Conservation (phyloP, 2,888 invertebrate species). For the Falcaria lacertinaria region DNA sequence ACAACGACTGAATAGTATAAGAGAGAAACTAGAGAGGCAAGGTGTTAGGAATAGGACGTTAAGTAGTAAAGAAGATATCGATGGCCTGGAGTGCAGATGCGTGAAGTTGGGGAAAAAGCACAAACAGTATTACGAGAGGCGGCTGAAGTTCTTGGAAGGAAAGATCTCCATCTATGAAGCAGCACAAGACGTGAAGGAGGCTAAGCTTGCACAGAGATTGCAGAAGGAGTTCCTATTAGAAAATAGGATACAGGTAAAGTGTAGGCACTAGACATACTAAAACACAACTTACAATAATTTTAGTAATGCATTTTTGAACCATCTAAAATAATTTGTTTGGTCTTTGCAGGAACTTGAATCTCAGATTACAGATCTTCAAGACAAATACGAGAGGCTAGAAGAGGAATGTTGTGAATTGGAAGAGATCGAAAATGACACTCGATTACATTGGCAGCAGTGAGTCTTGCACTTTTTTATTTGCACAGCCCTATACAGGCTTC, state of each 20-base stretch:
- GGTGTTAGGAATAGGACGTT: slow-evolving; percentile 73
- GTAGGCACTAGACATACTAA: no score
- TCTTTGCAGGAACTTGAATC: slow-evolving; percentile 67
- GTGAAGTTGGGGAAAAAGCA: slow-evolving; percentile 78
- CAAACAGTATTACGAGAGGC: slow-evolving; percentile 83
- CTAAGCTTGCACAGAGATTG: slow-evolving; percentile 80
- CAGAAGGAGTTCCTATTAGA: slow-evolving; percentile 80
- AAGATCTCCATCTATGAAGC: slow-evolving; percentile 84
- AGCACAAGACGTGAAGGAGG: slow-evolving; percentile 81
- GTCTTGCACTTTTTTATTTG: slow-evolving; percentile 21
- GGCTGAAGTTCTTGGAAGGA: slow-evolving; percentile 81
- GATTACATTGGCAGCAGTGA: slow-evolving; percentile 80
- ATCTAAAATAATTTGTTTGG: neutral
- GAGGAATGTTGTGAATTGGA: slow-evolving; percentile 87
- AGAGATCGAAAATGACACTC: slow-evolving; percentile 87
- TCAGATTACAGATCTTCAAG: slow-evolving; percentile 78
- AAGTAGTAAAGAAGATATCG: slow-evolving; percentile 60
- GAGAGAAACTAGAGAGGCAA: slow-evolving; percentile 81
- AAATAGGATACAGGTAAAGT: slow-evolving; percentile 66
- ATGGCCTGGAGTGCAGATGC: slow-evolving; percentile 71
- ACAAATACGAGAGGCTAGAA: slow-evolving; percentile 82
- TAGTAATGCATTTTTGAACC: neutral
- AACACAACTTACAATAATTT: neutral
- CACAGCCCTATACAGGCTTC: neutral
- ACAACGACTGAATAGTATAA: slow-evolving; percentile 82